A percentile compares a stretch with the other conserved stretches of the same genome.
phyloP scores from a whole-genome alignment of 2,888 invertebrate genomes.

The Pteria penguin region DNA sequence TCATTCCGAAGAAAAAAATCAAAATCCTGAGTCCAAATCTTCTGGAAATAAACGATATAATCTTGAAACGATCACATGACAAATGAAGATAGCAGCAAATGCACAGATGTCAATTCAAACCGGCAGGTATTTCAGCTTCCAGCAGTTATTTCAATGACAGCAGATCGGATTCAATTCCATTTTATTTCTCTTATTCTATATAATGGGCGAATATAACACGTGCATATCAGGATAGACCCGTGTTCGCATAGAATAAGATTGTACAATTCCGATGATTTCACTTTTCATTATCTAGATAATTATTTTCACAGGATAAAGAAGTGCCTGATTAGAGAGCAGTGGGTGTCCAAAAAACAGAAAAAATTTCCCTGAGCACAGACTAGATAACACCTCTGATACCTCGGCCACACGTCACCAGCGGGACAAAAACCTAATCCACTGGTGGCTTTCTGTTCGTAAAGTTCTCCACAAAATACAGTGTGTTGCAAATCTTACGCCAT shows the following conservation, averaged over 20 bases:
- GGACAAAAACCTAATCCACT: background rate
- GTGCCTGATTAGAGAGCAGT: background rate
- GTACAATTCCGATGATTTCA: background rate
- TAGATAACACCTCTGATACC: background rate
- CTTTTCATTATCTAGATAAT: background rate
- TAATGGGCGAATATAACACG: too few relatives aligned
- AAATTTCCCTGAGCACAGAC: background rate
- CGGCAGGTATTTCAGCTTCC: too few relatives aligned
- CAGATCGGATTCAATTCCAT: too few relatives aligned
- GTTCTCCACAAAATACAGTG: background rate
- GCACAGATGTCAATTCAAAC: too few relatives aligned
- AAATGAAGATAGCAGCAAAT: too few relatives aligned
- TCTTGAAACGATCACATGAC: too few relatives aligned
- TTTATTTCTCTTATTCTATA: too few relatives aligned
- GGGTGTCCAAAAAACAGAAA: background rate
- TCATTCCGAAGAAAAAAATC: too few relatives aligned
- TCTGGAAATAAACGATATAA: too few relatives aligned
- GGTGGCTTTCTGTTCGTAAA: background rate
- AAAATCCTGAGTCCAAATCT: too few relatives aligned
- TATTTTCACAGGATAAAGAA: background rate
- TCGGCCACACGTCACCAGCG: background rate
- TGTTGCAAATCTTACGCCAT: background rate
- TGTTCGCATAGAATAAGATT: background rate
- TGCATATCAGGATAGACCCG: background rate
- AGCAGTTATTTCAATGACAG: too few relatives aligned